Percentiles rank a stretch among this genome's conserved stretches.
Conservation (phyloP, 2,888 invertebrate species). For the Branchipolynoe longqiensis region DNA sequence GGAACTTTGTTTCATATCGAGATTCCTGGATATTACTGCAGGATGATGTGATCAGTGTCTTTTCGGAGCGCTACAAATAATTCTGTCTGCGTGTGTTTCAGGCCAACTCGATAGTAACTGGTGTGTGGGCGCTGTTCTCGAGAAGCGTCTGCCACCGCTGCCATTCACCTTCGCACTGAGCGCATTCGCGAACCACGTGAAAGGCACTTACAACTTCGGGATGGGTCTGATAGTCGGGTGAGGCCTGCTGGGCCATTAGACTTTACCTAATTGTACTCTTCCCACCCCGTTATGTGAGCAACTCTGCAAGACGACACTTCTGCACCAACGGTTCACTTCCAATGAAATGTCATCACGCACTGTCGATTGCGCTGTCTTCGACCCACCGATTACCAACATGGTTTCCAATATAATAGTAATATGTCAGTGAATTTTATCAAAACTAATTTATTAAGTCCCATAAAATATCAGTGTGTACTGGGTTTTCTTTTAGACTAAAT, state of each 20-base stretch:
- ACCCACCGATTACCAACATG: not conserved
- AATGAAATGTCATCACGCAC: not conserved
- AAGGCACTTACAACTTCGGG: slow-evolving; percentile 95
- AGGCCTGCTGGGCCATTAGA: not conserved
- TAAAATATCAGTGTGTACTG: too few relatives aligned
- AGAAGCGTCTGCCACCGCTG: slow-evolving; percentile 95
- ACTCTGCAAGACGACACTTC: not conserved
- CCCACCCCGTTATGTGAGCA: not conserved
- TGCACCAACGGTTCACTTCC: not conserved
- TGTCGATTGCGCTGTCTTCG: not conserved
- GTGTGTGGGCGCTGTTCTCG: slow-evolving; percentile 94
- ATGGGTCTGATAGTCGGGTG: slow-evolving; percentile 95
- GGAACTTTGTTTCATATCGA: too few relatives aligned
- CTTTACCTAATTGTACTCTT: not conserved
- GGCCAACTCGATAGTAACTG: slow-evolving; percentile 87
- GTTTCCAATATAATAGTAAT: not conserved
- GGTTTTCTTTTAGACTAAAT: too few relatives aligned
- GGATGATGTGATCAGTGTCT: too few relatives aligned
- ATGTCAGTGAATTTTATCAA: not conserved
- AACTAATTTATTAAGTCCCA: too few relatives aligned
- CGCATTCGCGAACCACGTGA: slow-evolving; percentile 95
- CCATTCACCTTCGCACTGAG: slow-evolving; percentile 96
- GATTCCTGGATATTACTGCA: too few relatives aligned
- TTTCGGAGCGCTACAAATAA: too few relatives aligned
- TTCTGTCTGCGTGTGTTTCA: slow-evolving; percentile 79